These are phyloP conservation scores for Taenaris catops DNA, from an alignment of 2,888 invertebrate genomes.

Conservation along the genomic window DNA sequence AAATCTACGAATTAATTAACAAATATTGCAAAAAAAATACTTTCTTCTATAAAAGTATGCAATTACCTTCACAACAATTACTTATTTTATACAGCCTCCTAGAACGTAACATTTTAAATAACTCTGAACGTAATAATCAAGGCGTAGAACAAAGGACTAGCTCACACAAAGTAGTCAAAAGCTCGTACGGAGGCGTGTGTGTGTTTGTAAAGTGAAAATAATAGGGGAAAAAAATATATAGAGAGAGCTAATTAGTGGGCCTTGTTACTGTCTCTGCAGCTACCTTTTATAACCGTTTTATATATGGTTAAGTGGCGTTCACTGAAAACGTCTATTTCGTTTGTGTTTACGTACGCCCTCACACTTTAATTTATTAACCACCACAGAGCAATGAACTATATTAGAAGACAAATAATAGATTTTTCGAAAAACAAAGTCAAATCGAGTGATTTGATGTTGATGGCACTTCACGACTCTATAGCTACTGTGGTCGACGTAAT, in stretches of 20 bases:
- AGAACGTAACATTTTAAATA: constrained; percentile 11
- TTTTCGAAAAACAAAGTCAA: too few relatives aligned
- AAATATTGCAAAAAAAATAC: too few relatives aligned
- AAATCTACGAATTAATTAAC: too few relatives aligned
- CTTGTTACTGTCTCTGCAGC: constrained; percentile 28
- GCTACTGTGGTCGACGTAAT: too few relatives aligned
- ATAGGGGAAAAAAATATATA: constrained; percentile 26
- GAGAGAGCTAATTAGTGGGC: constrained; percentile 29
- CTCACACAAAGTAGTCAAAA: constrained; percentile 25
- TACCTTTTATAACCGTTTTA: constrained; percentile 27
- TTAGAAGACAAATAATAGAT: too few relatives aligned
- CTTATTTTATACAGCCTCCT: too few relatives aligned
- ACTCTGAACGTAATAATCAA: constrained; percentile 23
- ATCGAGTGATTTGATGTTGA: too few relatives aligned
- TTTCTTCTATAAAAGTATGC: not conserved
- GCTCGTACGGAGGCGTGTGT: constrained; percentile 16
- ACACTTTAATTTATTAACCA: too few relatives aligned
- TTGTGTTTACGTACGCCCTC: constrained; percentile 10
- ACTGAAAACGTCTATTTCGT: constrained; percentile 17
- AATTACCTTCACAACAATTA: too few relatives aligned
- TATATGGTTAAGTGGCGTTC: constrained; percentile 23
- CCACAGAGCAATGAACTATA: too few relatives aligned
- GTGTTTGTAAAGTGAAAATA: constrained; percentile 24
- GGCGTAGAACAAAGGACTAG: constrained; percentile 23
- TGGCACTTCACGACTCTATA: too few relatives aligned